Evolutionary conservation across 2,797 vertebrate species (phyloP).

Genomic region (Scyliorhinus canicula): DNA sequence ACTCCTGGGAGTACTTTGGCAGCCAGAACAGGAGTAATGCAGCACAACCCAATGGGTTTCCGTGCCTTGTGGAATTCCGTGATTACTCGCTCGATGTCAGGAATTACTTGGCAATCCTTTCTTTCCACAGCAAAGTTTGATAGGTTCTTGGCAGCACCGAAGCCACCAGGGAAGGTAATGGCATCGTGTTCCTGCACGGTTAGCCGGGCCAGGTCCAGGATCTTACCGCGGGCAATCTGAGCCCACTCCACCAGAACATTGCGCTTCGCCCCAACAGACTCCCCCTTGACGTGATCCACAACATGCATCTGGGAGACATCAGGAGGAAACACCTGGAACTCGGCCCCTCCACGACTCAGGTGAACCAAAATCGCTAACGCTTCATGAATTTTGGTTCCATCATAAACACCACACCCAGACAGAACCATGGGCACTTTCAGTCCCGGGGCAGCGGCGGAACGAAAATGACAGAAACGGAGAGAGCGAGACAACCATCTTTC

Average conservation of each 20-base stretch:
- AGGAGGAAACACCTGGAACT: slow-evolving; percentile 75
- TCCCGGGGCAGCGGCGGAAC: too few species aligned
- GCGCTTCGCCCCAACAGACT: slow-evolving; percentile 56
- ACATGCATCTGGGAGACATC: slow-evolving; percentile 74
- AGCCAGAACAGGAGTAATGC: slow-evolving; percentile 79
- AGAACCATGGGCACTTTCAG: too few species aligned
- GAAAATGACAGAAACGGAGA: too few species aligned
- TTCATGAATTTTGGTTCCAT: too few species aligned
- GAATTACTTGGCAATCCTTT: slow-evolving; percentile 70
- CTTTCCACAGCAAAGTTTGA: slow-evolving; percentile 82
- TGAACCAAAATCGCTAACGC: slow-evolving; percentile 77
- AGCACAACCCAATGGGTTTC: slow-evolving; percentile 85
- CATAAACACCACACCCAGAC: too few species aligned
- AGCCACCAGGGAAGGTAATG: slow-evolving; percentile 75
- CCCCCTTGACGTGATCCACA: slow-evolving; percentile 70
- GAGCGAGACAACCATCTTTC: too few species aligned
- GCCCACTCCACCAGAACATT: slow-evolving; percentile 73
- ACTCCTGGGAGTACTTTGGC: slow-evolving; percentile 75
- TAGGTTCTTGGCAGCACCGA: slow-evolving; percentile 79
- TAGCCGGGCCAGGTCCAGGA: slow-evolving; percentile 61
- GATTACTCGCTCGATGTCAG: slow-evolving; percentile 68
- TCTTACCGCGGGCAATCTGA: slow-evolving; percentile 72
- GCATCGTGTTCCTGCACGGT: slow-evolving; percentile 62
- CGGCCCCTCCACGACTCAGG: slow-evolving; percentile 69
- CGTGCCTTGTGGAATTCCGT: slow-evolving; percentile 72